Base-by-base conservation (phyloP, 2,113 vertebrate genomes). In the Dendrocopos noguchii region DNA sequence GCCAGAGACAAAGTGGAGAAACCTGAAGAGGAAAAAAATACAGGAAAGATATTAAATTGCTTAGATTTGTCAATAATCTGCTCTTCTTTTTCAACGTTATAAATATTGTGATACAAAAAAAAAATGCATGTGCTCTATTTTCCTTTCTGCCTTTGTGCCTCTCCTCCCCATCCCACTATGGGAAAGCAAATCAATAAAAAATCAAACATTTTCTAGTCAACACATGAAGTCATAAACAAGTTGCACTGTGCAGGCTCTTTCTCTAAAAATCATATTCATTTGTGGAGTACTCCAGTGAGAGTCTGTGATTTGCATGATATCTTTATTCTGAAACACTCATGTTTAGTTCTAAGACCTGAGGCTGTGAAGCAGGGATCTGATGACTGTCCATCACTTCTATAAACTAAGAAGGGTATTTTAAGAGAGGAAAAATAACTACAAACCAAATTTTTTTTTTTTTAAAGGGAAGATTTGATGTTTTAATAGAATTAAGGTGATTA, bases 1-100 rank as follows among this genome's bases (percentile, higher is more conserved):
- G 99, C 99, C 96, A 99, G 97, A 80, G 99, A 99, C 96, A 99
- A 98, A 27, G 99, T 99, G 91, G 99, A 99, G 97, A 99, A 99
- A 79, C 99, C 99, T 99, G 97, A 68, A 91, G 7, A 93, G 73
- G 72, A 94, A 39, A 93, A 36, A 92, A 71, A 81, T 53, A 83
- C 66, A 67, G 29, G 33, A 87, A 88, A 80, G 88, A 93, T 93
- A 96, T 95, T 92, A 93, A 90, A 31, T 29, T 1, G 8, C 79
- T 64, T 83, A n/a, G 33, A 83, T 47, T 68, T 57, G 65, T 74
- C 59, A 70, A 59, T 65, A 94, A 89, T 79, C 47, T 91, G 33
- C 15, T 93, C 60, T 19, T 89, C 20, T 75, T 68, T 72, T 44
- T 47, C 68, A 15, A 56, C 89, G 90, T 82, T 76, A 73, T 39